Conservation (phyloP, 2,797 vertebrate genomes). For the Periophthalmus magnuspinnatus region DNA sequence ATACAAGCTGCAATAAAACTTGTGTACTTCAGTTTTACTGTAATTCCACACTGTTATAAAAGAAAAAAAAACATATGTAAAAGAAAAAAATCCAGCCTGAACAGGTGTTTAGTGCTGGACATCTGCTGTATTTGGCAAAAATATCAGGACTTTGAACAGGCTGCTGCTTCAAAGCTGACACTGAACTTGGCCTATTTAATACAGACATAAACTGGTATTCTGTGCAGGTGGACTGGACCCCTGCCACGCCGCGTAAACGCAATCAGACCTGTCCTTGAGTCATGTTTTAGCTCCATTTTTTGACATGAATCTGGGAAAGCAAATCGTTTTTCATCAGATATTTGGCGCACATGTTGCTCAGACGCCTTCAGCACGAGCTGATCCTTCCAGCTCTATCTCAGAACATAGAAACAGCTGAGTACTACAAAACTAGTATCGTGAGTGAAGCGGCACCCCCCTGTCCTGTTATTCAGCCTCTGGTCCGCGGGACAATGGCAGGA, state of each 20-base stretch:
- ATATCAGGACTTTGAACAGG: background rate
- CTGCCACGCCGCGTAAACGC: background rate
- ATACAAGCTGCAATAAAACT: too few species aligned
- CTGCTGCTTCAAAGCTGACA: background rate
- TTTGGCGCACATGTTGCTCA: constrained; percentile 26
- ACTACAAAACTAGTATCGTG: constrained; percentile 22
- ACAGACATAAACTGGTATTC: background rate
- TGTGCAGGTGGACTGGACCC: constrained; percentile 2
- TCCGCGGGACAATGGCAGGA: constrained; percentile 80
- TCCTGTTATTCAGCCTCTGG: constrained; percentile 42
- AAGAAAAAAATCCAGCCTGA: background rate
- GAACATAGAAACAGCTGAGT: background rate
- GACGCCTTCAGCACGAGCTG: background rate
- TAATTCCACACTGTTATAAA: background rate
- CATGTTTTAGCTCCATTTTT: background rate
- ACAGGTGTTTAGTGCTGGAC: background rate
- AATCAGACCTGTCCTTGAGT: constrained; percentile 1
- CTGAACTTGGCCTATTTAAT: background rate
- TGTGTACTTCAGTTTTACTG: too few species aligned
- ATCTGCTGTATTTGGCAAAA: background rate
- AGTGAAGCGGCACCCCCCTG: constrained; percentile 30
- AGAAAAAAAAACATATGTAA: background rate
- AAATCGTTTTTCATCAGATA: constrained; percentile 28
- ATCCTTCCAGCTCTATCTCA: background rate
- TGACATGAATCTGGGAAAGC: background rate